These are phyloP conservation scores for Microctonus aethiopoides DNA, from an alignment of 2,888 invertebrate species.

Conservation along the genomic window DNA sequence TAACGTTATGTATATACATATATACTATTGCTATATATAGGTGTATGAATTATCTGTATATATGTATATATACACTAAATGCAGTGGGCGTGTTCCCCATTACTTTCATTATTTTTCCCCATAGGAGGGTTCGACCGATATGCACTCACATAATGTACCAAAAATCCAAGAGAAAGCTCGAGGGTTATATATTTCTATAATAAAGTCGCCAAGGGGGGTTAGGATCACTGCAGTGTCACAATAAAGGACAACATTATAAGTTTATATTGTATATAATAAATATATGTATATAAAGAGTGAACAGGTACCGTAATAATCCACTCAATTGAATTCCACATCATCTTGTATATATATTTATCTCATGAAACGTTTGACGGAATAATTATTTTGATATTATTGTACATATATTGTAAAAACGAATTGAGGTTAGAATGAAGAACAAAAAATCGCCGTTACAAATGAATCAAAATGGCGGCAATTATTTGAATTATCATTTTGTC, in stretches of 20 bases:
- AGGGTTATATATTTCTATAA: slow-evolving; percentile 16
- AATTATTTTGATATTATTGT: too few species aligned
- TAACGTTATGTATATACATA: slow-evolving; percentile 28
- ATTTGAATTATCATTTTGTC: too few species aligned
- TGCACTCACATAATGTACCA: slow-evolving; percentile 45
- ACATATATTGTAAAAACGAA: too few species aligned
- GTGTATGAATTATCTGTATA: slow-evolving; percentile 28
- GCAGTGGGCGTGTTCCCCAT: slow-evolving; percentile 67
- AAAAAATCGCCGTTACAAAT: too few species aligned
- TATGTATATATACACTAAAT: slow-evolving; percentile 52
- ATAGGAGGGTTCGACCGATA: slow-evolving; percentile 56
- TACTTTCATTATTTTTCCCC: slow-evolving; percentile 64
- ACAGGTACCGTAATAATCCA: slow-evolving; percentile 9
- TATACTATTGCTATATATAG: too few species aligned
- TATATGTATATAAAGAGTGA: background rate
- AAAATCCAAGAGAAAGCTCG: background rate
- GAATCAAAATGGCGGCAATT: too few species aligned
- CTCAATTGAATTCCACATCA: slow-evolving; percentile 14
- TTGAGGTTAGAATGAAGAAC: too few species aligned
- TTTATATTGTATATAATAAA: background rate
- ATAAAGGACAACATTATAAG: slow-evolving; percentile 25
- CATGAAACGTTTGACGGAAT: background rate
- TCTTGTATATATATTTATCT: background rate
- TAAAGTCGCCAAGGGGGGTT: slow-evolving; percentile 20
- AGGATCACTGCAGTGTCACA: slow-evolving; percentile 11